Evolutionary conservation across 2,888 invertebrate genomes (phyloP).

Genomic region (Reticulitermes lucifugus): DNA sequence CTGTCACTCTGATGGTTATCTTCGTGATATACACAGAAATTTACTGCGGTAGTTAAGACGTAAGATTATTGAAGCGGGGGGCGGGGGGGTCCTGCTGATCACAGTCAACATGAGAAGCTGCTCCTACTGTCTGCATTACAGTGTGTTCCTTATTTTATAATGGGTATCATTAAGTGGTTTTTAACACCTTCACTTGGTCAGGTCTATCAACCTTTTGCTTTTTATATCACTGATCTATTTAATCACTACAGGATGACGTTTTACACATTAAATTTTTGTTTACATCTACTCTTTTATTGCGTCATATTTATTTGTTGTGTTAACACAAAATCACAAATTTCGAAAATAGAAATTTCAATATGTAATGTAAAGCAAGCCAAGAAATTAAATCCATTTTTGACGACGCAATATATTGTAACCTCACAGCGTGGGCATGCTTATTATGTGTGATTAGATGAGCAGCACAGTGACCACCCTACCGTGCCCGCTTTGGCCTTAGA

Average conservation of each 20-base stretch:
- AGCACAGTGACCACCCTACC: too few species aligned
- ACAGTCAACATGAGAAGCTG: neutral
- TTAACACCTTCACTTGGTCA: neutral
- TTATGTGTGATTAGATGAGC: too few species aligned
- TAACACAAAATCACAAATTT: too few species aligned
- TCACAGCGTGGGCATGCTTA: too few species aligned
- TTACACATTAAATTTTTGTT: neutral
- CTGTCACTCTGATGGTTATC: conserved; percentile 18
- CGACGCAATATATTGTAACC: too few species aligned
- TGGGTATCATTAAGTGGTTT: neutral
- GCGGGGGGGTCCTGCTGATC: neutral
- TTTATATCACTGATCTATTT: neutral
- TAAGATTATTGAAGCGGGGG: neutral
- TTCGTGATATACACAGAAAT: conserved; percentile 17
- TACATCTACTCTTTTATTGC: neutral
- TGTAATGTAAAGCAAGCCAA: too few species aligned
- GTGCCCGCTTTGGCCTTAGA: too few species aligned
- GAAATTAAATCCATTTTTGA: too few species aligned
- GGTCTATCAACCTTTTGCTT: neutral
- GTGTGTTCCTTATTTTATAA: neutral
- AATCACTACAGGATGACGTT: neutral
- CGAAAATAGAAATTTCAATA: too few species aligned
- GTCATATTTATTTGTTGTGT: too few species aligned
- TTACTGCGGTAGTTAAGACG: neutral
- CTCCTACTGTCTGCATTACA: neutral